phyloP scores from a whole-genome alignment of 2,797 vertebrate species.

The Harpagifer antarcticus region DNA sequence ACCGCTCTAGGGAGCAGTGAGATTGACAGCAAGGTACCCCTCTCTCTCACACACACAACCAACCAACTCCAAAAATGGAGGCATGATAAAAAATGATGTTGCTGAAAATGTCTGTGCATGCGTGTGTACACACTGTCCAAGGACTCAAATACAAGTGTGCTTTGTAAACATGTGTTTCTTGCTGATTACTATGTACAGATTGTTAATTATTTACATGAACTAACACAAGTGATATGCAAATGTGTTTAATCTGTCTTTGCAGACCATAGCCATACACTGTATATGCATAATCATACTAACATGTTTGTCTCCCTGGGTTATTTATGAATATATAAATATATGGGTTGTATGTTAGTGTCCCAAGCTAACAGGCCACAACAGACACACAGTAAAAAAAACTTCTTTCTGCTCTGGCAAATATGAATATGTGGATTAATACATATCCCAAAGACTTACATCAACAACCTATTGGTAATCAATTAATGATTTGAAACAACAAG shows the following conservation, averaged over 20 bases:
- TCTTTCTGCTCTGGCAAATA: neutral
- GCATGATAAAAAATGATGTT: neutral
- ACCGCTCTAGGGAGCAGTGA: conserved; percentile 97
- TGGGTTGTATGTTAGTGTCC: conserved; percentile 13
- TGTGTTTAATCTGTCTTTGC: conserved; percentile 29
- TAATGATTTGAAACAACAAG: neutral
- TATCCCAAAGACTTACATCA: neutral
- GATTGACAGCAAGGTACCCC: conserved; percentile 97
- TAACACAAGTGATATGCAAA: conserved; percentile 38
- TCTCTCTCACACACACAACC: conserved; percentile 8
- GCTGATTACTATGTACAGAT: conserved; percentile 11
- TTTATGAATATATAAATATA: too few species aligned
- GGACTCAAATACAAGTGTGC: neutral
- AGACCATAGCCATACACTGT: conserved; percentile 4
- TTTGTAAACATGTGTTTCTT: conserved; percentile 19
- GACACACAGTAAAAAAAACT: conserved; percentile 5
- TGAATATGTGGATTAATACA: neutral
- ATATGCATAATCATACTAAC: conserved; percentile 16
- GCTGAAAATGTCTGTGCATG: neutral
- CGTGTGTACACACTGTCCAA: neutral
- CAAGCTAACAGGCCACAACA: neutral
- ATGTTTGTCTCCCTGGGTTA: conserved; percentile 1
- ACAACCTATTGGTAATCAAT: neutral
- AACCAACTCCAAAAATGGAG: neutral
- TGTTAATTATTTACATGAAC: conserved; percentile 31